phyloP scores from a whole-genome alignment of 2,888 invertebrate genomes.

The Pristionchus maxplancki region DNA sequence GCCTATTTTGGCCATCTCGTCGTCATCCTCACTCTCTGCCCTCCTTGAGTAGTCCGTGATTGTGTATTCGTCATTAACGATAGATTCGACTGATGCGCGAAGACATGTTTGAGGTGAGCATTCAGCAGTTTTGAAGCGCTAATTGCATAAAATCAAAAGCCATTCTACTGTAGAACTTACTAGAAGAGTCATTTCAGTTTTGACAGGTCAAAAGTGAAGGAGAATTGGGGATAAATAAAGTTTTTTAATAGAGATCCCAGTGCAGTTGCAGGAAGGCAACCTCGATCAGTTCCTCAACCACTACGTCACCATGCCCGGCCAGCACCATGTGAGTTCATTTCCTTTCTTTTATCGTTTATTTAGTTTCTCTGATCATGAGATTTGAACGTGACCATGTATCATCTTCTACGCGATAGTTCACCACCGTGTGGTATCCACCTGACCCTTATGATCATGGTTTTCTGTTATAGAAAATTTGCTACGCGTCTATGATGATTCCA shows the following conservation, averaged over 20 bases:
- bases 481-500: too few relatives aligned
- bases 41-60: background rate
- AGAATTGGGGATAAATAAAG: background rate
- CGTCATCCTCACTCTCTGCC: background rate
- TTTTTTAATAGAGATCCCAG: background rate
- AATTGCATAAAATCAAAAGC: background rate
- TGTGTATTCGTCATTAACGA: background rate
- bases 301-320: background rate
- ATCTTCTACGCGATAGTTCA: too few relatives aligned
- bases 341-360: too few relatives aligned
- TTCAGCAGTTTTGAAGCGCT: background rate
- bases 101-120: slow-evolving; percentile 29
- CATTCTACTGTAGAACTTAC: background rate
- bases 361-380: too few relatives aligned
- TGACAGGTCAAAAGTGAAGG: background rate
- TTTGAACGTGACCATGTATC: too few relatives aligned
- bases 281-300: slow-evolving; percentile 1
- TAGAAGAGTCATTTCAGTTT: background rate
- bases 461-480: too few relatives aligned
- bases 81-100: background rate
- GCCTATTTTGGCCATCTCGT: slow-evolving; percentile 3
- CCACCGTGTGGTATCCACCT: too few relatives aligned
- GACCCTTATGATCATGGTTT: too few relatives aligned
- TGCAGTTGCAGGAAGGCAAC: slow-evolving; percentile 3
- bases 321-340: background rate